Base-by-base conservation (phyloP, 92 coral and sea anemone species). In the Parazoanthus darwini region DNA sequence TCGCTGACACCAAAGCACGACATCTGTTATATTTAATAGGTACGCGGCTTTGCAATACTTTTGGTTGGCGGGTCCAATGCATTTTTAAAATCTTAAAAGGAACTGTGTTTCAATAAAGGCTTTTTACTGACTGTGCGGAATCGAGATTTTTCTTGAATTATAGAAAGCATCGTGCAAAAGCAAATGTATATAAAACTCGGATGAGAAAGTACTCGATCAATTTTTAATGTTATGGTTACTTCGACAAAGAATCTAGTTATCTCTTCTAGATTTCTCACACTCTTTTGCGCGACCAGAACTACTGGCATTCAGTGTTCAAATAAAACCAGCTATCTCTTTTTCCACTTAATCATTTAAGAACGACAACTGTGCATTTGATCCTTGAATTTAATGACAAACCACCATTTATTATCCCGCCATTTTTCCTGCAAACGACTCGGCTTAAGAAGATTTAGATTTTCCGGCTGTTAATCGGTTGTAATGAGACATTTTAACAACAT, bases 11-110 rank as follows among this genome's bases (percentile, higher is more conserved):
- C 36, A 77, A 84, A 48, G 39, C 33, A 71, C 79, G 78, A 48
- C 87, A 84, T 84, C 87, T 84, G 87, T 25, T 84, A 84, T 84
- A 84, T 29, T 70, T 42, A 46, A 84, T 44, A 56, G 67, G 18
- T 73, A 46, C 35, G 42, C 44, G 87, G 66, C 74, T 71, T 70
- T 48, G 79, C 43, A 39, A 7, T 66, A 39, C 76, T 68, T 44
- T 54, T 80, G 48, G 70, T 26, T 26, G 50, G 58, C 67, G 50
- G 29, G 18, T 26, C 25, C 46, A 36, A 13, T 10, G 39, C 15
- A 35, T 56, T 59, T 54, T 54, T 11, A 54, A 36, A 35, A 80
- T 58, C 72, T 58, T 58, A 80, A 80, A 80, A 35, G 50, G 63
- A 80, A 8, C 44, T 77, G 16, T 44, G n/a, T 35, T 56, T 54